phyloP scores from a whole-genome alignment of 2,888 invertebrate genomes.

The Troides oblongomaculatus region DNA sequence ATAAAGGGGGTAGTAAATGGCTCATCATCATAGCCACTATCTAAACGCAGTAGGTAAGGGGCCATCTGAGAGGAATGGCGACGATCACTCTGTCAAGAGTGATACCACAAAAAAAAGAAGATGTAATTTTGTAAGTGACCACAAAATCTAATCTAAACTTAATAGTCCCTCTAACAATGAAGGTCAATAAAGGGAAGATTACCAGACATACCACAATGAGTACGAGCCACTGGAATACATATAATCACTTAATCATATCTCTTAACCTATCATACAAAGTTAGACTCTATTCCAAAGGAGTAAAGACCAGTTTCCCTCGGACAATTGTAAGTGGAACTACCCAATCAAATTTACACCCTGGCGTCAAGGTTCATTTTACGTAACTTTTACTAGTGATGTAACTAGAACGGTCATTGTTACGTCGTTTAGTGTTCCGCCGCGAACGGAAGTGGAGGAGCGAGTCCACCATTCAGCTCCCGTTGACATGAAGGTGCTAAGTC shows the following conservation, averaged over 20 bases:
- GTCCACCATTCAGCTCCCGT: conserved; percentile 25
- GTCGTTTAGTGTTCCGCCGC: conserved; percentile 54
- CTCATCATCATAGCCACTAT: too few relatives aligned
- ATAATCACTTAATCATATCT: not conserved
- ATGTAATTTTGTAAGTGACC: too few relatives aligned
- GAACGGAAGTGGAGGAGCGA: conserved; percentile 60
- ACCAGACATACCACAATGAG: conserved; percentile 46
- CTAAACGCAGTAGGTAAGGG: too few relatives aligned
- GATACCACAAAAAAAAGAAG: too few relatives aligned
- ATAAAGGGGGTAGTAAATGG: too few relatives aligned
- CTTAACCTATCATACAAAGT: not conserved
- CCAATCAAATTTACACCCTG: conserved; percentile 14
- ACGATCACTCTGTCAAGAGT: too few relatives aligned
- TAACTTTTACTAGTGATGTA: conserved; percentile 41
- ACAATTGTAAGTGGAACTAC: not conserved
- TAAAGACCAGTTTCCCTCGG: not conserved
- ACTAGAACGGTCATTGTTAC: conserved; percentile 56
- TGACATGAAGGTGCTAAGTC: conserved; percentile 57
- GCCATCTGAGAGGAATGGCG: too few relatives aligned
- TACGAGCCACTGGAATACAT: conserved; percentile 34
- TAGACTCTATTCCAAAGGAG: not conserved
- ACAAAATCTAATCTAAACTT: conserved; percentile 41
- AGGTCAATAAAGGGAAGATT: conserved; percentile 52
- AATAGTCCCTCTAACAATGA: conserved; percentile 40
- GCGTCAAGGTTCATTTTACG: conserved; percentile 11